A percentile compares a stretch with the other conserved stretches of the same genome.
Evolutionary conservation across 2,797 vertebrate genomes (phyloP).

Genomic region (Coregonus ussuriensis): DNA sequence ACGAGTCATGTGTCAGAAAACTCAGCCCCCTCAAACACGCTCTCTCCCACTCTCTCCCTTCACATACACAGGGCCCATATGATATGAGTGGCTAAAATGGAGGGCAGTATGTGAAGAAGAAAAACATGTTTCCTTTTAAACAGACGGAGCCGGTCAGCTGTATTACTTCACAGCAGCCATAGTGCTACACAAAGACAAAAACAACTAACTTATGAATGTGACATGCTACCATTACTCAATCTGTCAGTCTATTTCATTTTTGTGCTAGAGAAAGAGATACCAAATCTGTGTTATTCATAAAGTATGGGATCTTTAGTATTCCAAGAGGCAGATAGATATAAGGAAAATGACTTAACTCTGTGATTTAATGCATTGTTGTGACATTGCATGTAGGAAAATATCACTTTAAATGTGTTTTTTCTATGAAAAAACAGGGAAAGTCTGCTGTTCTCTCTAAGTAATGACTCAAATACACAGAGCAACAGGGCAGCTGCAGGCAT

Average conservation of each 20-base stretch:
- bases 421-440: slow-evolving; percentile 33
- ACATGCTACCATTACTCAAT: background rate
- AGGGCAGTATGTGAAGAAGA: background rate
- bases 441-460: slow-evolving; percentile 51
- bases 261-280: background rate
- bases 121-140: slow-evolving; percentile 1
- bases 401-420: slow-evolving; percentile 48
- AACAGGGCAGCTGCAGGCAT: slow-evolving; percentile 76
- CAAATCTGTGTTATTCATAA: background rate
- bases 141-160: background rate
- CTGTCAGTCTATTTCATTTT: background rate
- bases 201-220: background rate
- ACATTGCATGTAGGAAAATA: slow-evolving; percentile 49
- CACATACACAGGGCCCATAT: background rate
- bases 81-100: background rate
- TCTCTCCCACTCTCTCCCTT: background rate
- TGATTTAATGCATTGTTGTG: slow-evolving; percentile 38
- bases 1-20: slow-evolving; percentile 57
- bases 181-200: background rate
- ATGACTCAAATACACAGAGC: slow-evolving; percentile 69
- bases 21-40: slow-evolving; percentile 15
- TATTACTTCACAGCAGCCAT: background rate
- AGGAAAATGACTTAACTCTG: slow-evolving; percentile 39
- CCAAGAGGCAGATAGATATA: background rate
- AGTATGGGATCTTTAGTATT: background rate